Percentiles rank a stretch among this genome's conserved stretches.
Conservation (phyloP, 2,888 invertebrate species). For the Eudemis profundana region DNA sequence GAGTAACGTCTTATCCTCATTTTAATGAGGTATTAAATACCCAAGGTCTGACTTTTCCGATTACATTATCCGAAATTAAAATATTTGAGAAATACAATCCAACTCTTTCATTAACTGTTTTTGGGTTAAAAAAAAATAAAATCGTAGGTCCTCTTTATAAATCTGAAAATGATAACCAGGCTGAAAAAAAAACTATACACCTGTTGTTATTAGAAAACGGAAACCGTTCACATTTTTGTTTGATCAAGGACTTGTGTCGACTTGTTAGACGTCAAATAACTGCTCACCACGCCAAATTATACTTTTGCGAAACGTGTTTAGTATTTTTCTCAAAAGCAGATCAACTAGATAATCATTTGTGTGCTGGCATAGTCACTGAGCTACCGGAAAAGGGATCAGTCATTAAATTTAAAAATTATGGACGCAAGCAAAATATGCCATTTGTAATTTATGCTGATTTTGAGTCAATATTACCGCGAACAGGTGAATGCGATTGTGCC, state of each 20-base stretch:
- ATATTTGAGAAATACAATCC: conserved; percentile 32
- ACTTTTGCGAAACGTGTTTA: conserved; percentile 26
- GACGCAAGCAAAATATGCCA: conserved; percentile 36
- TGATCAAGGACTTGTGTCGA: conserved; percentile 7
- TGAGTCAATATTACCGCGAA: conserved; percentile 29
- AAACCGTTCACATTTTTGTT: conserved; percentile 5
- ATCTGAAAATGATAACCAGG: conserved; percentile 8
- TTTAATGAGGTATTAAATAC: conserved; percentile 27
- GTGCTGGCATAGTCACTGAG: conserved; percentile 20
- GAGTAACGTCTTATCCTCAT: conserved; percentile 27
- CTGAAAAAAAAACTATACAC: conserved; percentile 14
- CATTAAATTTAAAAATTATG: conserved; percentile 42
- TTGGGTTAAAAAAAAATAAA: conserved; percentile 22
- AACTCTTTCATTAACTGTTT: conserved; percentile 17
- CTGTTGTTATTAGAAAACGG: conserved; percentile 13
- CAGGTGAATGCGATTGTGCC: conserved; percentile 6
- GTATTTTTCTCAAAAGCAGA: conserved; percentile 23
- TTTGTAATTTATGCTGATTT: conserved; percentile 28
- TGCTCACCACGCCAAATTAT: conserved; percentile 8
- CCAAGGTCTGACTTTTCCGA: conserved; percentile 20
- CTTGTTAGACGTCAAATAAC: background rate
- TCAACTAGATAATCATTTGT: conserved; percentile 27
- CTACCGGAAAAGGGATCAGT: conserved; percentile 35
- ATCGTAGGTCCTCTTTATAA: conserved; percentile 24
- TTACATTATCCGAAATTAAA: conserved; percentile 22